These are phyloP conservation scores for Sigmodon hispidus DNA, from an alignment of 2,113 vertebrate species.

Conservation along the genomic window DNA sequence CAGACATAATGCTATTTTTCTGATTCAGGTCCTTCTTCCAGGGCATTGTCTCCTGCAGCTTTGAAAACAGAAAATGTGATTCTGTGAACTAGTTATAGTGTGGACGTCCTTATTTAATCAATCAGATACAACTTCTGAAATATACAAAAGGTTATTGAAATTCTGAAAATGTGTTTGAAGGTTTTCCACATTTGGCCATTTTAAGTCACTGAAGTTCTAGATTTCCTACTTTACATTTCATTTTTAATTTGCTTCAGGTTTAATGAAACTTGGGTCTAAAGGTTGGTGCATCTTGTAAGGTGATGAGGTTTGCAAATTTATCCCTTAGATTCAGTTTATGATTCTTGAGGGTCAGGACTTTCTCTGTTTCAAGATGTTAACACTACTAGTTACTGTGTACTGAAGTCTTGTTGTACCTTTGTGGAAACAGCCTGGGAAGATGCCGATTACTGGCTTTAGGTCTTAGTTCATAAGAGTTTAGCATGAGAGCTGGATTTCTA, in stretches of 20 bases:
- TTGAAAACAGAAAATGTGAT: background rate
- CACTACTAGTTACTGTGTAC: background rate
- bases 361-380: background rate
- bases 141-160: background rate
- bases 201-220: constrained; percentile 29
- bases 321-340: constrained; percentile 21
- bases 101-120: background rate
- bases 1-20: background rate
- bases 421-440: background rate
- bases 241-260: constrained; percentile 37
- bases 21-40: background rate
- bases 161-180: background rate
- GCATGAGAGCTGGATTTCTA: background rate
- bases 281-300: background rate
- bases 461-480: background rate
- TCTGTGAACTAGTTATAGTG: background rate
- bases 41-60: background rate
- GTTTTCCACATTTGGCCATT: background rate
- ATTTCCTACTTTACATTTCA: constrained; percentile 32
- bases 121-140: constrained; percentile 30
- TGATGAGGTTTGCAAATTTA: background rate
- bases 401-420: background rate
- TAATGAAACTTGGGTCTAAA: background rate
- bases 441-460: background rate
- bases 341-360: constrained; percentile 50